Conservation (phyloP, 30 jellyfish, hydroid and myxozoan species). For the Catostylus mosaicus region DNA sequence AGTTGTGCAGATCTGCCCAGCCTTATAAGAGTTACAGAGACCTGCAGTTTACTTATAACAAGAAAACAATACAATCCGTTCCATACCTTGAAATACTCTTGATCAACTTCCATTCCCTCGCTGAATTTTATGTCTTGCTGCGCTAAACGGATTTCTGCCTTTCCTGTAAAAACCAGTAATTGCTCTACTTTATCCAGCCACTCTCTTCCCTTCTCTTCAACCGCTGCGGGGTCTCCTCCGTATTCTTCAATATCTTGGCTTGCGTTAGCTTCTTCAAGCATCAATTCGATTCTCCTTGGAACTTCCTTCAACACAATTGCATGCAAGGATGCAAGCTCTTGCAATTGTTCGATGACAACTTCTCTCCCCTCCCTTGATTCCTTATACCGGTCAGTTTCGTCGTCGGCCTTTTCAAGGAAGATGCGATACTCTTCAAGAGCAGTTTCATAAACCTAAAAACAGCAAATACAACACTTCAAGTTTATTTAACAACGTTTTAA, state of each 20-base stretch:
- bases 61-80: background rate
- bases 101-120: slow-evolving; percentile 31
- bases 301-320: slow-evolving; percentile 60
- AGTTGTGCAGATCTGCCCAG: too few relatives aligned
- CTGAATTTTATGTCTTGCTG: slow-evolving; percentile 18
- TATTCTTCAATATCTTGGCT: background rate
- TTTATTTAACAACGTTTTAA: too few relatives aligned
- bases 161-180: slow-evolving; percentile 24
- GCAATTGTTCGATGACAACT: slow-evolving; percentile 57
- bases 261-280: slow-evolving; percentile 36
- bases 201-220: slow-evolving; percentile 37
- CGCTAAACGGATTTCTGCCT: slow-evolving; percentile 50
- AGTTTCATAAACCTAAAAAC: slow-evolving; percentile 50
- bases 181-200: slow-evolving; percentile 31
- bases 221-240: slow-evolving; percentile 18
- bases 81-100: slow-evolving; percentile 36
- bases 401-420: slow-evolving; percentile 51
- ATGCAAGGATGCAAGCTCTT: slow-evolving; percentile 60
- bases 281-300: slow-evolving; percentile 76
- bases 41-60: background rate
- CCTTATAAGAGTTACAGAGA: too few relatives aligned
- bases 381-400: slow-evolving; percentile 57
- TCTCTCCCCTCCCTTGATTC: slow-evolving; percentile 68
- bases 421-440: slow-evolving; percentile 59
- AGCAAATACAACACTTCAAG: background rate